Percentiles rank a stretch among this genome's conserved stretches.
phyloP scores from a whole-genome alignment of 2,797 vertebrate genomes.

The Ciconia nigra region DNA sequence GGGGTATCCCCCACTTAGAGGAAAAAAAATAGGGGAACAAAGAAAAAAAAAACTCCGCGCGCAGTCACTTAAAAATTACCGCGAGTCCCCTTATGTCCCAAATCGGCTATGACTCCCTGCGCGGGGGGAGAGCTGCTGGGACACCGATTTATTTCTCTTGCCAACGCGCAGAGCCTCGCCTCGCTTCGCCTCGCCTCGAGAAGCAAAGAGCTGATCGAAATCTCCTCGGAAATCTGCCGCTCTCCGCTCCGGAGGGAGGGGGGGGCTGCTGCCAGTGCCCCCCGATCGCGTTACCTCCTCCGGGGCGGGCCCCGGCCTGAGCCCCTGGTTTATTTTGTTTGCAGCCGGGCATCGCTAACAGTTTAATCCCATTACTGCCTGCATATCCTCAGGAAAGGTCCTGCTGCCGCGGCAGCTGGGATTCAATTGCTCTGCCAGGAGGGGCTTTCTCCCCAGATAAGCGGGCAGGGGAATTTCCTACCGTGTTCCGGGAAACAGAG shows the following conservation, averaged over 20 bases:
- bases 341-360: neutral
- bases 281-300: neutral
- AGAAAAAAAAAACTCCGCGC: rapidly evolving
- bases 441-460: neutral
- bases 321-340: neutral
- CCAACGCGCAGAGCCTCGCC: neutral
- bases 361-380: constrained; percentile 58
- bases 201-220: neutral
- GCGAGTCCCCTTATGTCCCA: rapidly evolving
- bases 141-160: neutral
- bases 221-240: neutral
- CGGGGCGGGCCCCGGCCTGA: neutral
- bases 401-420: neutral
- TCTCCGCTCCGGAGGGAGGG: rapidly evolving
- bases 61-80: rapidly evolving
- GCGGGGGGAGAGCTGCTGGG: no score
- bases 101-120: rapidly evolving
- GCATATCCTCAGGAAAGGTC: constrained; percentile 53
- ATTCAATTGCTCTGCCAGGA: neutral
- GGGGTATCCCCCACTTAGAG: rapidly evolving
- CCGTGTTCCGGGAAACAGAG: neutral
- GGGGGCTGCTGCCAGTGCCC: neutral
- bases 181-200: neutral
- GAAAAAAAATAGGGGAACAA: rapidly evolving
- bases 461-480: neutral